Base-by-base conservation (phyloP, 2,888 invertebrate species). In the Synanthedon vespiformis region DNA sequence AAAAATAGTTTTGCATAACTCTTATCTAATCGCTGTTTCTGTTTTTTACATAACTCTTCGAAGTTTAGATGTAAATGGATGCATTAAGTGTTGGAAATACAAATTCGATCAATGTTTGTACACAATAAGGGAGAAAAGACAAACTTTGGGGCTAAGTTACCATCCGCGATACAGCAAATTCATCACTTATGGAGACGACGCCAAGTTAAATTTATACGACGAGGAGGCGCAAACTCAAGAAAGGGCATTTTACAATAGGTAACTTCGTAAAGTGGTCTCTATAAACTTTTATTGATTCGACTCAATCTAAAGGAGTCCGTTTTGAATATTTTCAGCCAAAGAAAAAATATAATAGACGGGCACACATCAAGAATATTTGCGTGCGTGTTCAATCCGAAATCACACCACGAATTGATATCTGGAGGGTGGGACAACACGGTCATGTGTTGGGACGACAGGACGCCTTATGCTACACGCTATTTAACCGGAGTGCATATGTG, bases 51-150 rank as follows among this genome's bases (percentile, higher is more conserved):
- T 34, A 34, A 34, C 34, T 34, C 11, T 34, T 34, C 34, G 34
- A 41, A 57, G 61, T 75, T 50, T 63, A 92, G 92, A 92, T 83
- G 88, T 90, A 3, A 90, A 90, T 62, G 92, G 92, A 41, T 89
- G 87, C 62, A 89, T 93, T 6, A 92, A 92, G 76, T 90, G 90
- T 62, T 93, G 92, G 92, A 90, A 91, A 70, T 91, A 90, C 67
- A 89, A 89, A 64, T 90, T 89, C 59, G 85, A 88, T 34, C 89
- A 90, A 61, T 92, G 92, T 63, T 65, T 92, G 41, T 91, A 90
- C 58, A 91, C 91, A 1, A 90, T 92, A 61, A 80, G 89, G 57
- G 92, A 93, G 65, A 89, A 90, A 57, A 79, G 92, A 34, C 91
- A 92, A 74, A 90, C 89, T 0, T 82, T 90, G 54, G 91, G 92